Percentiles rank a stretch among this genome's conserved stretches.
These are phyloP conservation scores for Penaeus japonicus DNA, from an alignment of 1,140 invertebrate species.

Conservation along the genomic window DNA sequence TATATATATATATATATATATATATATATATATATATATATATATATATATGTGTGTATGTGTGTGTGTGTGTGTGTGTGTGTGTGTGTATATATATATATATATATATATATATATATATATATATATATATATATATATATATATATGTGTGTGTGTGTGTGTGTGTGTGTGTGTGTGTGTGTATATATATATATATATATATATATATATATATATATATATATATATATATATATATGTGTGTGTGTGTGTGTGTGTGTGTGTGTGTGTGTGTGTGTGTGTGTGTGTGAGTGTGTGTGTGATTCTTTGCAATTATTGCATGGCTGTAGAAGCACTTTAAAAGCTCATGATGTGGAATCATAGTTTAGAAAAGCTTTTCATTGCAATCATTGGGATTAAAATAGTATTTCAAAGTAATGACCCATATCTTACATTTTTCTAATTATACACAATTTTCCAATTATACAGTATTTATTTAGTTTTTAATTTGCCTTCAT, in stretches of 20 bases:
- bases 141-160: constrained; percentile 16
- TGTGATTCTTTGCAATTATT: not conserved
- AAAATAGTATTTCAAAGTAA: not conserved
- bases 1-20: constrained; percentile 6
- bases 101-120: constrained; percentile 9
- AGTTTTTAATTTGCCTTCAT: too few relatives aligned
- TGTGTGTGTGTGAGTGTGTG: constrained; percentile 2
- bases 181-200: constrained; percentile 8
- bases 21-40: constrained; percentile 7
- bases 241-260: constrained; percentile 1
- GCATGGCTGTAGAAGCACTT: too few relatives aligned
- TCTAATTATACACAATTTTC: too few relatives aligned
- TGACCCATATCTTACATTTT: not conserved
- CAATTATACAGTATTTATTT: too few relatives aligned
- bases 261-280: constrained; percentile 11
- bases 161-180: constrained; percentile 2
- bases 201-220: constrained; percentile 11
- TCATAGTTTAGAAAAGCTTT: not conserved
- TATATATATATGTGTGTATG: not conserved
- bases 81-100: not conserved
- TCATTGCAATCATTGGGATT: not conserved
- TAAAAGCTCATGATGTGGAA: too few relatives aligned
- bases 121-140: constrained; percentile 1
- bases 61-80: not conserved
- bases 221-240: not conserved